Percentiles rank a stretch among this genome's conserved stretches.
These are phyloP conservation scores for Pedetes capensis DNA, from an alignment of 2,113 vertebrate species.

Conservation along the genomic window DNA sequence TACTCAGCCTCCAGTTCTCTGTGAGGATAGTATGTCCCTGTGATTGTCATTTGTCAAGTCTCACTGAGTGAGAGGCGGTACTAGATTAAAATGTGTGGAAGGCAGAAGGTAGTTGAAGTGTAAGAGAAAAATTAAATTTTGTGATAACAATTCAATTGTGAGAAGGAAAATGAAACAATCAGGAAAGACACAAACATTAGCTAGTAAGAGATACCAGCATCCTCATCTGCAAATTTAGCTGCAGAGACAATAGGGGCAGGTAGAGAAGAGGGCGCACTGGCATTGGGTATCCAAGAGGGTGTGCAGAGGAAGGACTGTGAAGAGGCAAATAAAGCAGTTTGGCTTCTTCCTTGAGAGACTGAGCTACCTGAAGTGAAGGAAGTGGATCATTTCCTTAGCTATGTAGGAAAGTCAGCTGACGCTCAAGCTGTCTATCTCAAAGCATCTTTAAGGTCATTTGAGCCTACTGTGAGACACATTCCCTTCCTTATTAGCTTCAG, in stretches of 20 bases:
- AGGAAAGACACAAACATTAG: neutral
- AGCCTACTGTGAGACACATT: neutral
- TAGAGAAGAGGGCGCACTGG: accelerated
- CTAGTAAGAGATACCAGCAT: neutral
- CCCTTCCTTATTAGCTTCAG: neutral
- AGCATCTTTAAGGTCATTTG: neutral
- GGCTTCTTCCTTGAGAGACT: neutral
- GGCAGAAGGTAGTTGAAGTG: neutral
- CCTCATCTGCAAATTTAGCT: neutral
- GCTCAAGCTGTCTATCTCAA: neutral
- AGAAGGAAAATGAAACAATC: neutral
- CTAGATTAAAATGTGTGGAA: neutral
- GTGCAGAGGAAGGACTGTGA: accelerated
- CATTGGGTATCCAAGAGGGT: neutral
- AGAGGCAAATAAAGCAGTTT: neutral
- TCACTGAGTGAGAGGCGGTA: neutral
- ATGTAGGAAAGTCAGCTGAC: neutral
- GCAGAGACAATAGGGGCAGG: accelerated
- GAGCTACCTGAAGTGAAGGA: neutral
- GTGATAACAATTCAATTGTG: neutral
- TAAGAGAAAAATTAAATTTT: neutral
- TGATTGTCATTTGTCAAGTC: neutral
- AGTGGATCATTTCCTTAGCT: neutral
- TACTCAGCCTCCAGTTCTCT: neutral
- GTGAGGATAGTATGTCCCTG: neutral